Evolutionary conservation across 2,888 invertebrate species (phyloP).

Genomic region (Pomacea canaliculata): DNA sequence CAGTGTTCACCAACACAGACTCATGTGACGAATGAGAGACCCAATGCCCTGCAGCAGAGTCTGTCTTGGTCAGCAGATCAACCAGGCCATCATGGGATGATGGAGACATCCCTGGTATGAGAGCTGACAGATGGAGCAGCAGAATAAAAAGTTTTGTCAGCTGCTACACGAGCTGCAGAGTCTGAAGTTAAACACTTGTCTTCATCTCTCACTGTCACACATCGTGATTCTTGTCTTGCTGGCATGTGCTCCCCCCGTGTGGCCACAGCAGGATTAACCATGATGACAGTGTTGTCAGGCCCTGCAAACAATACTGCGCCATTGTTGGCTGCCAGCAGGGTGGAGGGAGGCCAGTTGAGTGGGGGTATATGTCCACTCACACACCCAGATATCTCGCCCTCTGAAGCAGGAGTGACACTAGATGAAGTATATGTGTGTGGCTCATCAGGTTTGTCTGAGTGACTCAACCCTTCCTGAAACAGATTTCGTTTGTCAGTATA

Average conservation of each 20-base stretch:
- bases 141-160: neutral
- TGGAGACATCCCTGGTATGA: slow-evolving; percentile 10
- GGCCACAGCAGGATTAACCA: slow-evolving; percentile 16
- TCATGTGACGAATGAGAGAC: neutral
- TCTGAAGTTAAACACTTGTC: neutral
- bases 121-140: neutral
- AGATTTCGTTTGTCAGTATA: too few species aligned
- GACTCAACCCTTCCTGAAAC: too few species aligned
- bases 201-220: too few species aligned
- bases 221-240: neutral
- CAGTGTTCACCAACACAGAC: neutral
- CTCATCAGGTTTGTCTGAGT: too few species aligned
- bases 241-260: slow-evolving; percentile 7
- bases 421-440: neutral
- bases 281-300: slow-evolving; percentile 25
- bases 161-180: neutral
- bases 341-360: neutral
- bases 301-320: slow-evolving; percentile 17
- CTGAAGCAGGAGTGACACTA: neutral
- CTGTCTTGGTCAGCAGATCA: neutral
- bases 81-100: slow-evolving; percentile 6
- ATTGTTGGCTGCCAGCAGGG: neutral
- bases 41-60: neutral
- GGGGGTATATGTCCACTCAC: neutral
- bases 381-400: neutral